These are phyloP conservation scores for Ceratina japonica DNA, from an alignment of 1,140 invertebrate genomes.

Conservation along the genomic window DNA sequence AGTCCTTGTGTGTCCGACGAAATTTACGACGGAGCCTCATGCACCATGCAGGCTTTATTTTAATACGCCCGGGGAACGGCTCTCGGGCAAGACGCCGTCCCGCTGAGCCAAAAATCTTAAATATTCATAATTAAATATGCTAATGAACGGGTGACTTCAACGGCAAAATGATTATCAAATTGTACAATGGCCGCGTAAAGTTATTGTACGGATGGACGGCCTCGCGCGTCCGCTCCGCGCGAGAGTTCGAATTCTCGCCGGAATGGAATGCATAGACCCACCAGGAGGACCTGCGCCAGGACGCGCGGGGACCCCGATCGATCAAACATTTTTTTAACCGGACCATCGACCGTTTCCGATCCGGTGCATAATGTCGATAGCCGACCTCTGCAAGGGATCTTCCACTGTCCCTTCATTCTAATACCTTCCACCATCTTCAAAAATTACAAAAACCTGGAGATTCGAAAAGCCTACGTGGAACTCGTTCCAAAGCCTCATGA, in stretches of 20 bases:
- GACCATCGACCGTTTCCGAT: constrained; percentile 17
- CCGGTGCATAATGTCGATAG: constrained; percentile 13
- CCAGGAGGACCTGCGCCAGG: constrained; percentile 10
- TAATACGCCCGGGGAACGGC: constrained; percentile 64
- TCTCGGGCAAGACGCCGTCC: constrained; percentile 64
- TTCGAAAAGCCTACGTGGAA: not conserved
- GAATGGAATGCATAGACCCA: constrained; percentile 47
- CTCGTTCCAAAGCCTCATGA: not conserved
- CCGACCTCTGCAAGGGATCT: not conserved
- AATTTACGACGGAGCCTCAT: constrained; percentile 75
- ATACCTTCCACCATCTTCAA: not conserved
- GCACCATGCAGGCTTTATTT: constrained; percentile 76
- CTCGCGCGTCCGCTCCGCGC: too few relatives aligned
- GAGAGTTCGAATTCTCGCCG: not conserved
- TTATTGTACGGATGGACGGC: constrained; percentile 44
- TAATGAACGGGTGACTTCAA: constrained; percentile 77
- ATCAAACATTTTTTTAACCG: constrained; percentile 46
- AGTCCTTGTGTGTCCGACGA: constrained; percentile 69
- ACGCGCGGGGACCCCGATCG: constrained; percentile 24
- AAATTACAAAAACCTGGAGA: not conserved
- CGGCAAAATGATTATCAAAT: constrained; percentile 78
- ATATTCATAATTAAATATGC: constrained; percentile 80
- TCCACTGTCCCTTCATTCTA: not conserved
- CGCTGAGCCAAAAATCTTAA: constrained; percentile 78
- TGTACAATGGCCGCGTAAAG: constrained; percentile 70